A percentile compares a stretch with the other conserved stretches of the same genome.
Evolutionary conservation across 2,113 vertebrate genomes (phyloP).

Genomic region (Fregetta grallaria): DNA sequence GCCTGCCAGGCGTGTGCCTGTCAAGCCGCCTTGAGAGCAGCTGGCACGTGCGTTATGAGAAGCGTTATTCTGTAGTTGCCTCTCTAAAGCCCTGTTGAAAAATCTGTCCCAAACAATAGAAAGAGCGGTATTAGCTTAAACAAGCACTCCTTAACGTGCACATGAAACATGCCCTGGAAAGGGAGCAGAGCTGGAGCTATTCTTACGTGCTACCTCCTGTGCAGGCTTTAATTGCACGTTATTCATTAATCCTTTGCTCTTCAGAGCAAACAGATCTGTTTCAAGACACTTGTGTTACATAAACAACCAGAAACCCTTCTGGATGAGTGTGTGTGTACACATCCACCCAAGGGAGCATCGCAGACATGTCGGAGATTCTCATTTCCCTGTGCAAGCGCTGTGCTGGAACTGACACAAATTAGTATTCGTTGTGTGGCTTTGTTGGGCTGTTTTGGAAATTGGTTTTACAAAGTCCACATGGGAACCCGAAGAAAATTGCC

Average conservation of each 20-base stretch:
- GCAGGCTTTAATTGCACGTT: slow-evolving; percentile 24
- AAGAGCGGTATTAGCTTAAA: neutral
- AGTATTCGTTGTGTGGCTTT: neutral
- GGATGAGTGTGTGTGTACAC: neutral
- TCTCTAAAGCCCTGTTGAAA: neutral
- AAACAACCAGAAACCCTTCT: slow-evolving; percentile 12
- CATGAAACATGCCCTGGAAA: neutral
- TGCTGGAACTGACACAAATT: neutral
- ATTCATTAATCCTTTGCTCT: slow-evolving; percentile 42
- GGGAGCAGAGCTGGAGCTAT: neutral
- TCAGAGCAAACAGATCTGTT: slow-evolving; percentile 41
- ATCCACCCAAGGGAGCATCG: neutral
- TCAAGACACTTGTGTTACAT: slow-evolving; percentile 3
- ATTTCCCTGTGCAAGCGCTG: neutral
- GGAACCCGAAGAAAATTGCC: neutral
- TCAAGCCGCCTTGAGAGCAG: neutral
- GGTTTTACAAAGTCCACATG: neutral
- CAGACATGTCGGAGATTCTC: neutral
- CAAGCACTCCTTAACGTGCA: neutral
- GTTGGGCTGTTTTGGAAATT: neutral
- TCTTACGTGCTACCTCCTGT: neutral
- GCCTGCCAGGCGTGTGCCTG: neutral
- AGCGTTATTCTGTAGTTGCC: neutral
- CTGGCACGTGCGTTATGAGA: neutral
- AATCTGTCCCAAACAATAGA: neutral